Base-by-base conservation (phyloP, 2,888 invertebrate species). In the Operophtera brumata region DNA sequence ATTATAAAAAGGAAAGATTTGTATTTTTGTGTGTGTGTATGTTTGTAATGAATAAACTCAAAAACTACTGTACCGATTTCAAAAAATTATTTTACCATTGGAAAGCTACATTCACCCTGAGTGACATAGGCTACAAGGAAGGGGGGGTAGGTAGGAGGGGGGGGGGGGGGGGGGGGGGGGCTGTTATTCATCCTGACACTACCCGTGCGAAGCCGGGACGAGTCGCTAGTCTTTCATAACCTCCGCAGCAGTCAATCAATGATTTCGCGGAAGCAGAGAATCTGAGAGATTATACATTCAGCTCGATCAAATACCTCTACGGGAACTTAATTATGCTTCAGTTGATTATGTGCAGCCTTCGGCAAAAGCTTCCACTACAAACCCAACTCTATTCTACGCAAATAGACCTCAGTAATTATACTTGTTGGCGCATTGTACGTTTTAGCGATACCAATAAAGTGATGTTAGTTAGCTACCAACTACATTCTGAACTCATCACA, bases 251-350 rank as follows among this genome's bases (percentile, higher is more conserved):
- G 28, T 8, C 8, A 30, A 30, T 30, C 30, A 30, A 30, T 30
- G 7, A 30, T 30, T 5, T 30, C 30, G 30, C 30, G 30, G 30
- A 30, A 30, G 20, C 20, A 6, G 9, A 30, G 30, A 30, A 9
- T 8, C 30, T 30, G 7, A 30, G 30, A 30, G 7, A 30, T 30
- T 30, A 26, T 1, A 30, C 30, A 30, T 30, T 30, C 30, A 7
- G 30, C 30, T 30, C 8, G 30, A 30, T 30, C 8, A 30, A 30
- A 30, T 30, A 30, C 1, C 30, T 30, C 30, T 43, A n/a, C n/a
- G 14, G 9, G 43, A 43, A 43, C 32, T 32, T 42, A 14, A 34
- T 43, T 10, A 43, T 26, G 36, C 28, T 46, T 26, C 25, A 46
- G 26, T 36, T 28, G 13, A 25, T 28, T 36, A 28, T 45, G 45